Base-by-base conservation (phyloP, 2,797 vertebrate genomes). In the Atherinosoma microstoma region DNA sequence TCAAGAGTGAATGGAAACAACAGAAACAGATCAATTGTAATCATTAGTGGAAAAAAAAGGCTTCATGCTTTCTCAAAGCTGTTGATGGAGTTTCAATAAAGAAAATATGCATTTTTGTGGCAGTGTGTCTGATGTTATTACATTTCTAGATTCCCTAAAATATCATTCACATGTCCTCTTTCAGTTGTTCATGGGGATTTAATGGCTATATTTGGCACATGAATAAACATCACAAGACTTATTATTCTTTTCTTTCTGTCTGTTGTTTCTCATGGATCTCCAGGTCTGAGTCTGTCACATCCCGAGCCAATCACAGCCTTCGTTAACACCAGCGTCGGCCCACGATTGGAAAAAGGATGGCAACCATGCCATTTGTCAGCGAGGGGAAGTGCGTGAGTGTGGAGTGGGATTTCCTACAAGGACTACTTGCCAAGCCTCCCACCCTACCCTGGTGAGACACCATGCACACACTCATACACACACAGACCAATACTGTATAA, bases 331-430 rank as follows among this genome's bases (percentile, higher is more conserved):
- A 40, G 90, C 90, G 83, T 79, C 42, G 82, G 89, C 86, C n/a
- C 80, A 82, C 80, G 70, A 87, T 88, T 85, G 90, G 83, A 82
- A 82, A 73, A 91, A 93, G 84, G 88, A 97, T 97, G 96, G 95
- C 96, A 32, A 94, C 95, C 83, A 94, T 96, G 93, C 95, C 95
- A 24, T 96, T 95, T 83, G 94, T 95, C 85, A 94, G 93, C 16
- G 95, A 96, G 85, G 93, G 94, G 89, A 96, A 95, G 83, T 95
- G 95, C 71, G 94, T 96, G 86, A 93, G 96, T 65, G 95, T 96
- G 87, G 95, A 96, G 81, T 97, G 96, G 96, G 96, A 96, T 92
- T 96, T 97, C 89, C 92, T 97, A 82, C 96, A 96, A 63, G 96
- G 96, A 70, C 94, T 97, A 15, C 84, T 95, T 83, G 95, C 95